Evolutionary conservation across 2,888 invertebrate genomes (phyloP).

Genomic region (Sphaeridia pumilis): DNA sequence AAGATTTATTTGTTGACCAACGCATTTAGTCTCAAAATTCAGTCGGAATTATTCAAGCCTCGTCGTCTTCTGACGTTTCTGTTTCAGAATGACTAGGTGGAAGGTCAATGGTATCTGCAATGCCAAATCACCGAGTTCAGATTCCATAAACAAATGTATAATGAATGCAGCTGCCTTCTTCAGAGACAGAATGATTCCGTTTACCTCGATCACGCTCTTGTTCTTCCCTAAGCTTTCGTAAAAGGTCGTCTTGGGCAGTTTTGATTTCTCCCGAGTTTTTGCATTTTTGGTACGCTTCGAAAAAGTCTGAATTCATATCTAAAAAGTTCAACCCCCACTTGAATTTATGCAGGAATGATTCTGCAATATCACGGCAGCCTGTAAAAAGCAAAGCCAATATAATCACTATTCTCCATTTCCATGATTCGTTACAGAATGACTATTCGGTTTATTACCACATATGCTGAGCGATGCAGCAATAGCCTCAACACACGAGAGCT

Average conservation of each 20-base stretch:
- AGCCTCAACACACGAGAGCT: slow-evolving; percentile 95
- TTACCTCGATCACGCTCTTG: slow-evolving; percentile 28
- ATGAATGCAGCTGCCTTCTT: too few species aligned
- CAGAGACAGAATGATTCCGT: too few species aligned
- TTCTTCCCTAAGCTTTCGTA: slow-evolving; percentile 25
- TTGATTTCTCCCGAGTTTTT: slow-evolving; percentile 66
- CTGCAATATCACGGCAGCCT: slow-evolving; percentile 62
- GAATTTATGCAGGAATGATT: slow-evolving; percentile 76
- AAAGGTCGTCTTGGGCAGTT: slow-evolving; percentile 51
- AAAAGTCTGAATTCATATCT: slow-evolving; percentile 67
- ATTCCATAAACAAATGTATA: not conserved
- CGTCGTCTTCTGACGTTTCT: slow-evolving; percentile 15
- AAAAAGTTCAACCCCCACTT: slow-evolving; percentile 93
- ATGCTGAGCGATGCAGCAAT: slow-evolving; percentile 88
- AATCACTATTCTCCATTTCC: too few species aligned
- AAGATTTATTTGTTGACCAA: too few species aligned
- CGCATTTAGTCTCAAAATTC: too few species aligned
- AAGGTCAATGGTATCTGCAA: slow-evolving; percentile 33
- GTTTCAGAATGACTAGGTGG: slow-evolving; percentile 34
- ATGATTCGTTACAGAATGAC: not conserved
- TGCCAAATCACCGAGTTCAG: too few species aligned
- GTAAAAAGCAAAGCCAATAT: too few species aligned
- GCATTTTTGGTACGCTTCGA: slow-evolving; percentile 71
- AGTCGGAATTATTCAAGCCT: too few species aligned
- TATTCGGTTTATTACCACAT: slow-evolving; percentile 56